Evolutionary conservation across 23 tunicate species (phyloP), one percentile per base, ranked within the genome.

Genomic region (Trididemnum nubilum): DNA sequence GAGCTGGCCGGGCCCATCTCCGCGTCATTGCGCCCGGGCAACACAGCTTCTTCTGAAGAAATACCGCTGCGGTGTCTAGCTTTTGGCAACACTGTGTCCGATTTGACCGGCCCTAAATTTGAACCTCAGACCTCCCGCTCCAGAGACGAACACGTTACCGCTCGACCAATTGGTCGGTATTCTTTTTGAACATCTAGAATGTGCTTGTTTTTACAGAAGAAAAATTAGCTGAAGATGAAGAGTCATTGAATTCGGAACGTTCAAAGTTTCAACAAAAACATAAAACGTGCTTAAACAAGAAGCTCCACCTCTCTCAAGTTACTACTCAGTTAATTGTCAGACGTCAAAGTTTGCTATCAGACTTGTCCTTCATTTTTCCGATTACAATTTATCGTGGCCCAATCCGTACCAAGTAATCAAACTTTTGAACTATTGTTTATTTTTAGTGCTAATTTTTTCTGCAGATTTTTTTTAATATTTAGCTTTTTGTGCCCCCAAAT

Each of bases 311-410:
- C 1, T 74, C 79, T 18, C 76, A 51, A 34, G 23, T 82, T 33
- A 64, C 54, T 2, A 33, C 31, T 2, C 90, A 91, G 28, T 81
- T 91, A 2, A 78, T 71, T 0, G 21, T 28, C 0, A 58, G 86
- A 35, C 80, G 86, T 2, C 64, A 71, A 0, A 66, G 64, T 25
- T 67, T 91, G 24, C 57, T 91, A 54, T 85, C 97, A 1, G 90
- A 91, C 23, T 67, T 91, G 2, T 59, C 84, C 2, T 66, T 79
- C 21, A 91, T 91, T 33, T 91, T 91, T 35, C 97, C 97, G 0
- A 85, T 91, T 24, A 1, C 44, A 33, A 51, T 7, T 7, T 44
- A 44, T 44, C 12, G 15, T 7, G 54, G 54, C 9, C 54, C 54
- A 44, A 15, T 22, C 24, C 54, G 54, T 9, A 15, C 54, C 9